Base-by-base conservation (phyloP, 2,113 vertebrate species). In the Alouatta palliata region DNA sequence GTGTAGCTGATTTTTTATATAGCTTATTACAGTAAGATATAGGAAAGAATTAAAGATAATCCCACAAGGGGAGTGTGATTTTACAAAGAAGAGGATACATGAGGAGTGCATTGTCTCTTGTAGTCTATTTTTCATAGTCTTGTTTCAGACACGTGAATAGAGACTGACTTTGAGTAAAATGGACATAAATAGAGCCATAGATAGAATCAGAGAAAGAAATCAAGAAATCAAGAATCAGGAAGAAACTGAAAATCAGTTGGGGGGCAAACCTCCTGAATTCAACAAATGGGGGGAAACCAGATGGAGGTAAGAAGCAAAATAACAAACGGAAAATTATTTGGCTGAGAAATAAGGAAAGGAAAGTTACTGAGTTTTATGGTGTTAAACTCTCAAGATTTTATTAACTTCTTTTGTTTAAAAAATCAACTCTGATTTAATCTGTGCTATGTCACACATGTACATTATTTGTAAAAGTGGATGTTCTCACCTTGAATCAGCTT, bases 101-200 rank as follows among this genome's bases (percentile, higher is more conserved):
- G 70, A 97, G 94, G 82, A 97, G 93, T 97, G 56, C 87, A 94
- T 95, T 98, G 91, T 98, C 98, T 98, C 95, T 98, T 96, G 94
- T 47, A 66, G 96, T 97, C 96, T 98, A 16, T 96, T 98, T 98
- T 97, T 98, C 97, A 94, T 96, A 96, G 10, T 96, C 94, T 97
- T 97, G 66, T 97, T 86, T 97, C 96, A 98, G 97, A 98, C 64
- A 76, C 7, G 2, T 95, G 43, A 83, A 32, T 97, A 98, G 96
- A 97, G 95, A 97, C 86, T 97, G 96, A 95, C 91, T 95, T 96
- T 96, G 82, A 97, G 75, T 96, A 20, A 95, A 87, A 45, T 96
- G 96, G 89, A 96, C 94, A 83, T 95, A 97, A 96, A 81, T 97
- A 96, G 92, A 98, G 87, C 90, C 96, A 94, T 97, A 97, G 92